A percentile compares a stretch with the other conserved stretches of the same genome.
Conservation (phyloP, 2,113 vertebrate genomes). For the Colius striatus region DNA sequence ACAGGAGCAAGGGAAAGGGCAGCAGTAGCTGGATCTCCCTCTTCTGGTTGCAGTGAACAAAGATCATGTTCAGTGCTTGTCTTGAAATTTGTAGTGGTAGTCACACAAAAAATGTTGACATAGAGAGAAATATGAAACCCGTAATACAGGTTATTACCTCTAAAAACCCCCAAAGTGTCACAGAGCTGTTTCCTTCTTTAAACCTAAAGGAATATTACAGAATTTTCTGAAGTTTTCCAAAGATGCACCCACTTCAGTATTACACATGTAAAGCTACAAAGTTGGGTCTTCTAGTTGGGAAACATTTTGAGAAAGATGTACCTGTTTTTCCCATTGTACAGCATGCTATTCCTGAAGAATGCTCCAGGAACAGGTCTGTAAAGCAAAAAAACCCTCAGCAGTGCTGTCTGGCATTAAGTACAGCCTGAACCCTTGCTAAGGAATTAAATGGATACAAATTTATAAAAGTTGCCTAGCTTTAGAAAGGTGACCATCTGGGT, state of each 20-base stretch:
- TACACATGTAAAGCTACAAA: neutral
- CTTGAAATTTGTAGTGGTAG: neutral
- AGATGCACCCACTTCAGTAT: no score
- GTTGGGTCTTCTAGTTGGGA: neutral
- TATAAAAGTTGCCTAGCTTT: neutral
- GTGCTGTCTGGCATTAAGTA: neutral
- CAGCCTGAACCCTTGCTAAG: neutral
- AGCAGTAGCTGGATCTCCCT: neutral
- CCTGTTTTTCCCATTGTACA: neutral
- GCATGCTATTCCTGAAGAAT: neutral
- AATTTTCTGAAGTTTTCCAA: neutral
- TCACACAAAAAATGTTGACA: neutral
- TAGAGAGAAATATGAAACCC: neutral
- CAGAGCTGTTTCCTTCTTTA: neutral
- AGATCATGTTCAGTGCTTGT: neutral
- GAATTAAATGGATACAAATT: neutral
- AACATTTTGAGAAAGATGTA: neutral
- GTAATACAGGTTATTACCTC: neutral
- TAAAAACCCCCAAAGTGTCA: neutral
- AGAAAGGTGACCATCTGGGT: neutral
- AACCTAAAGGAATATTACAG: neutral
- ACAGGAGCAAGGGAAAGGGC: neutral
- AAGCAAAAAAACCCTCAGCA: neutral
- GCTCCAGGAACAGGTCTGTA: neutral
- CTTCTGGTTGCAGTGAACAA: neutral